Percentiles rank a stretch among this genome's conserved stretches.
phyloP scores from a whole-genome alignment of 1,140 invertebrate genomes.

The Drosophila lacertosa region DNA sequence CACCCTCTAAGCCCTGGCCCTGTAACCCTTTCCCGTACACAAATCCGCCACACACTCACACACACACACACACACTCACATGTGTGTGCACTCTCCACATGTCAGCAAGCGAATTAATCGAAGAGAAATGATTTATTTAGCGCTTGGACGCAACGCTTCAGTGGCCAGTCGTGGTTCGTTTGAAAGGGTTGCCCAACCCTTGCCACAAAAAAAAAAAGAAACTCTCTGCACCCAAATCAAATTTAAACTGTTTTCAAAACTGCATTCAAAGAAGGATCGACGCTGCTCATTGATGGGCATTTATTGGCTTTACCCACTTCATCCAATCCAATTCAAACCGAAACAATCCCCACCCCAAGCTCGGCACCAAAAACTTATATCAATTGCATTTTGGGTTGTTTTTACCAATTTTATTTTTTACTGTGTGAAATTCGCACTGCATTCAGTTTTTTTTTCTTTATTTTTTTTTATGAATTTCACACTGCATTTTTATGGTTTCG shows the following conservation, averaged over 20 bases:
- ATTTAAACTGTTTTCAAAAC: constrained; percentile 82
- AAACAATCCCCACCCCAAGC: constrained; percentile 1
- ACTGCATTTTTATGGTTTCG: constrained; percentile 49
- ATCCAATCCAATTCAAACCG: constrained; percentile 10
- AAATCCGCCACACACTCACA: background rate
- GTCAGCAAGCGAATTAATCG: constrained; percentile 84
- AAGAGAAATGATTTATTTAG: constrained; percentile 84
- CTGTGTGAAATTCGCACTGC: constrained; percentile 64
- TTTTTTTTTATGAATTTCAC: constrained; percentile 43
- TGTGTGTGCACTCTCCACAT: constrained; percentile 64
- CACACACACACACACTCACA: constrained; percentile 29
- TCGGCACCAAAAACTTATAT: background rate
- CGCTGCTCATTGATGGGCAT: constrained; percentile 71
- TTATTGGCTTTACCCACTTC: constrained; percentile 57
- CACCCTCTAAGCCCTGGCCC: constrained; percentile 42
- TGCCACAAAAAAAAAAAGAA: constrained; percentile 5
- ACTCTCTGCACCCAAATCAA: constrained; percentile 72
- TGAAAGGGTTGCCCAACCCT: constrained; percentile 55
- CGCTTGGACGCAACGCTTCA: constrained; percentile 70
- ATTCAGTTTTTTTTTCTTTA: constrained; percentile 30
- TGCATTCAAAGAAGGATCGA: constrained; percentile 51
- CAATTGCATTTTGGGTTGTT: constrained; percentile 50
- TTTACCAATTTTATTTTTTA: constrained; percentile 34
- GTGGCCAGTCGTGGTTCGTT: constrained; percentile 48
- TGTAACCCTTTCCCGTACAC: constrained; percentile 53